These are phyloP conservation scores for Liopterus haemorrhoidalis DNA, from an alignment of 2,888 invertebrate genomes.

Conservation along the genomic window DNA sequence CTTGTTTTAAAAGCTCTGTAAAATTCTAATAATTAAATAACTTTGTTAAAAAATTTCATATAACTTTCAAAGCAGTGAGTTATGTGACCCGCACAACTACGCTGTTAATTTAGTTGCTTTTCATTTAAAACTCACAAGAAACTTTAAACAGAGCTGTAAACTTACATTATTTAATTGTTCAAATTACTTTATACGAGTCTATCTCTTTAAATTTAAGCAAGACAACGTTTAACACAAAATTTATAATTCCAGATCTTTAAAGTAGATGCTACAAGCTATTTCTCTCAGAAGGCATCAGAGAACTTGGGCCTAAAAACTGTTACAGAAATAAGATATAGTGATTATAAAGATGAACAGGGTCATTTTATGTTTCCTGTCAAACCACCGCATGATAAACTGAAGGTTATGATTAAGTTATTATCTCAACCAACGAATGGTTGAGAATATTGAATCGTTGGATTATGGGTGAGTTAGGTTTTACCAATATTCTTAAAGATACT, in stretches of 20 bases:
- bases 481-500: too few relatives aligned
- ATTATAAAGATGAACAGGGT: constrained; percentile 59
- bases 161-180: background rate
- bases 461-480: too few relatives aligned
- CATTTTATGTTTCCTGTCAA: constrained; percentile 56
- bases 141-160: too few relatives aligned
- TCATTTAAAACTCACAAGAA: background rate
- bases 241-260: constrained; percentile 60
- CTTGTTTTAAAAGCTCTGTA: too few relatives aligned
- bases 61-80: too few relatives aligned
- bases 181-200: background rate
- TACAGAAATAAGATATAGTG: constrained; percentile 62
- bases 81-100: background rate
- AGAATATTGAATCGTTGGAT: too few relatives aligned
- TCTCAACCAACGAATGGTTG: constrained; percentile 23
- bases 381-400: constrained; percentile 67
- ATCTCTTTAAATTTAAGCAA: background rate
- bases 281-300: constrained; percentile 68
- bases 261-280: constrained; percentile 75
- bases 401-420: constrained; percentile 53
- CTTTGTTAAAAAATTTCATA: too few relatives aligned
- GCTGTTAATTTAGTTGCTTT: background rate
- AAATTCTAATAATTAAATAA: too few relatives aligned
- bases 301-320: constrained; percentile 61
- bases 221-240: constrained; percentile 7